A percentile compares a stretch with the other conserved stretches of the same genome.
These are phyloP conservation scores for Notodonta dromedarius DNA, from an alignment of 2,888 invertebrate species.

Conservation along the genomic window DNA sequence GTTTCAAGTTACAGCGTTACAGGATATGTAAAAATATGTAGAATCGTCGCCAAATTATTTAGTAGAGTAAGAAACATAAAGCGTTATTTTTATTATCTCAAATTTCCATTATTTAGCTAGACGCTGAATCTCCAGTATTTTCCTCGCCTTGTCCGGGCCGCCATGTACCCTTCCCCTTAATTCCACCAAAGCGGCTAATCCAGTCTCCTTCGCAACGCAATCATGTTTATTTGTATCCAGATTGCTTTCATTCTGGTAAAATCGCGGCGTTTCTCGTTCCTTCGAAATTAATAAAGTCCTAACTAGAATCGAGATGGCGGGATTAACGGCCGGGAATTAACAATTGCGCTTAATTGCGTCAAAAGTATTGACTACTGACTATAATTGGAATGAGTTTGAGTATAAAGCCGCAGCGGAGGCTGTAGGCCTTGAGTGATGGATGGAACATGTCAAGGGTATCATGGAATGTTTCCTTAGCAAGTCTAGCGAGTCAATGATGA, in stretches of 20 bases:
- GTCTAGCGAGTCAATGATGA: too few relatives aligned
- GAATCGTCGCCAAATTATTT: too few relatives aligned
- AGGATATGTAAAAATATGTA: neutral
- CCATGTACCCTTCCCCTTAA: neutral
- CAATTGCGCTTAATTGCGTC: slow-evolving; percentile 5
- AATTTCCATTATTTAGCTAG: neutral
- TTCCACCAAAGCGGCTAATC: neutral
- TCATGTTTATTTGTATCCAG: slow-evolving; percentile 7
- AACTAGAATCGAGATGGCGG: slow-evolving; percentile 1
- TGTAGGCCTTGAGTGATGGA: neutral
- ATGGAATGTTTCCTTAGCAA: too few relatives aligned
- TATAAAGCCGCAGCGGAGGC: neutral
- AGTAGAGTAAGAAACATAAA: too few relatives aligned
- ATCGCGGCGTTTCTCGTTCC: neutral
- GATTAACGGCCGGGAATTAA: slow-evolving; percentile 5
- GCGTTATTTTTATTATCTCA: too few relatives aligned
- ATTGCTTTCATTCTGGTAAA: neutral
- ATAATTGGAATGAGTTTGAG: neutral
- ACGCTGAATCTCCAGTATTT: neutral
- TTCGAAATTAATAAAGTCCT: slow-evolving; percentile 7
- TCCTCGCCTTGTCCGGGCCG: neutral
- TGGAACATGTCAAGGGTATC: neutral
- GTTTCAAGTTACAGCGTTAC: neutral
- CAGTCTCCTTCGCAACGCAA: neutral
- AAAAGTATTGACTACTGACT: too few relatives aligned